These are phyloP conservation scores for Galago senegalensis DNA, from an alignment of 2,797 vertebrate species.

Conservation along the genomic window DNA sequence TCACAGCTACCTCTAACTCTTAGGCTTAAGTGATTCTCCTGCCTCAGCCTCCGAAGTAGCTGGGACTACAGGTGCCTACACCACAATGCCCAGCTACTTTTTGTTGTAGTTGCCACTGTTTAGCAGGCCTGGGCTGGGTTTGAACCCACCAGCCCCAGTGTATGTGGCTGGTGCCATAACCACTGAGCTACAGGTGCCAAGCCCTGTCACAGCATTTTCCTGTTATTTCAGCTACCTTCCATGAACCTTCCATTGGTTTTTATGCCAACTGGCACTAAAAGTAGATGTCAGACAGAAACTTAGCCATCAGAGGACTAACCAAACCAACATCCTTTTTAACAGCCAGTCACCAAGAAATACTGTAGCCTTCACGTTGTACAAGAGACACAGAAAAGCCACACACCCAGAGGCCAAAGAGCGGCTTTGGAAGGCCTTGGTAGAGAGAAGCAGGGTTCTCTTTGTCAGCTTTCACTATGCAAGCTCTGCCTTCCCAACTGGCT, in stretches of 20 bases:
- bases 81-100: too few relatives aligned
- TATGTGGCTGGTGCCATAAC: too few relatives aligned
- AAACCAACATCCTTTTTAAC: neutral
- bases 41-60: too few relatives aligned
- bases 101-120: too few relatives aligned
- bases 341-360: neutral
- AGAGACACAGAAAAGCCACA: slow-evolving; percentile 1
- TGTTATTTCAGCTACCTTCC: neutral
- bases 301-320: neutral
- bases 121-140: too few relatives aligned
- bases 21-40: too few relatives aligned
- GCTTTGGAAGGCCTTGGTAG: neutral
- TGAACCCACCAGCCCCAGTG: too few relatives aligned
- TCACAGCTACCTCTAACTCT: too few relatives aligned
- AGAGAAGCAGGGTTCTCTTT: neutral
- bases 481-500: neutral
- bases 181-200: too few relatives aligned
- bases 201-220: neutral
- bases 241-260: neutral
- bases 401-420: neutral
- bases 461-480: neutral
- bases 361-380: neutral
- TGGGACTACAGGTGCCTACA: too few relatives aligned
- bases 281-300: slow-evolving; percentile 43
- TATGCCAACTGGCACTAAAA: slow-evolving; percentile 24